A percentile compares a stretch with the other conserved stretches of the same genome.
These are phyloP conservation scores for Odontomyia ornata DNA, from an alignment of 2,888 invertebrate genomes.

Conservation along the genomic window DNA sequence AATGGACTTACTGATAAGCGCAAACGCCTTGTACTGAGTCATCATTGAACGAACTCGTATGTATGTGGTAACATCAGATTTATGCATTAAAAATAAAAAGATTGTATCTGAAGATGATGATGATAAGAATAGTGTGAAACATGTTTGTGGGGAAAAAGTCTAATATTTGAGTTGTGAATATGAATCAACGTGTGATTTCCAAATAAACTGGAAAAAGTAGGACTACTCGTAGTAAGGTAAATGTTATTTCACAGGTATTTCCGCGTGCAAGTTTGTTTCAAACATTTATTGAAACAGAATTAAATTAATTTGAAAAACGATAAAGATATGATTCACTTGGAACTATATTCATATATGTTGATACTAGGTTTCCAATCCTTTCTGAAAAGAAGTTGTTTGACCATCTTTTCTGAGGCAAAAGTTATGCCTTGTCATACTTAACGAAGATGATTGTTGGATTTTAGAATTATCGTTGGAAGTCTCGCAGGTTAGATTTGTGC, in stretches of 20 bases:
- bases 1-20: conserved; percentile 17
- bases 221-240: neutral
- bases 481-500: too few species aligned
- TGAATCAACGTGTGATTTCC: neutral
- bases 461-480: too few species aligned
- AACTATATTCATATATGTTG: too few species aligned
- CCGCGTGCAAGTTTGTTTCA: neutral
- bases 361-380: too few species aligned
- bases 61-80: conserved; percentile 4
- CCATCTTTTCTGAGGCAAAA: too few species aligned
- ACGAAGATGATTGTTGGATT: too few species aligned
- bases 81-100: conserved; percentile 4
- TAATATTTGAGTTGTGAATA: neutral
- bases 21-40: conserved; percentile 4
- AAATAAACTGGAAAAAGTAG: neutral
- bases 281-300: too few species aligned
- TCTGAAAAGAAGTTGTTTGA: too few species aligned
- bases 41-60: neutral
- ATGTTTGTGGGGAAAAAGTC: neutral
- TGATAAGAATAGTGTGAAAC: conserved; percentile 13
- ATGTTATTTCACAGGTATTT: neutral
- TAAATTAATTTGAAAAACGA: too few species aligned
- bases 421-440: too few species aligned
- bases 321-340: too few species aligned
- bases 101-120: neutral